These are phyloP conservation scores for Congeria kusceri DNA, from an alignment of 2,888 invertebrate species.

Conservation along the genomic window DNA sequence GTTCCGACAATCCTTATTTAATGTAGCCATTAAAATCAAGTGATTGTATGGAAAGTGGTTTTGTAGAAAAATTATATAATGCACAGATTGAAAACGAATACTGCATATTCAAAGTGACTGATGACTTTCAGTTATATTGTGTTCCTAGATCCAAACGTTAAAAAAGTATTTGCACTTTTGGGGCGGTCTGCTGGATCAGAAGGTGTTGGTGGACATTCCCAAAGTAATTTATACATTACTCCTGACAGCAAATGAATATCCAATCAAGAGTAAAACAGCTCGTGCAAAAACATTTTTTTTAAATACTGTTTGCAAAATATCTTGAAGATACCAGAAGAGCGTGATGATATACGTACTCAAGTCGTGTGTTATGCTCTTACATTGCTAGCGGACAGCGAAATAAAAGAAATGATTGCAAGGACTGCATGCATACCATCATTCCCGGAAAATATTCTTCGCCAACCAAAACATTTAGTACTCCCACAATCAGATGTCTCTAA, in stretches of 20 bases:
- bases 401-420: not conserved
- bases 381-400: not conserved
- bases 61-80: no score
- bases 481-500: not conserved
- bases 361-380: not conserved
- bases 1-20: no score
- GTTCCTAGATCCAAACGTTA: not conserved
- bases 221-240: not conserved
- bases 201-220: not conserved
- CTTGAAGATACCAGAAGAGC: constrained; percentile 6
- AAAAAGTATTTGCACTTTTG: not conserved
- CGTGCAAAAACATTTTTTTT: constrained; percentile 21
- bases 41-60: no score
- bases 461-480: no score
- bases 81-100: no score
- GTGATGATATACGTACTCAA: not conserved
- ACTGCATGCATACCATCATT: not conserved
- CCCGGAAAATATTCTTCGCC: not conserved
- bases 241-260: not conserved
- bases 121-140: not conserved
- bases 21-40: no score
- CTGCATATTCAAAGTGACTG: not conserved
- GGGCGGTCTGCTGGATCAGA: constrained; percentile 13
- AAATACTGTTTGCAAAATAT: constrained; percentile 43
- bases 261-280: constrained; percentile 15